These are phyloP conservation scores for Ditylenchus weischeri DNA, from an alignment of 2,888 invertebrate genomes.

Conservation along the genomic window DNA sequence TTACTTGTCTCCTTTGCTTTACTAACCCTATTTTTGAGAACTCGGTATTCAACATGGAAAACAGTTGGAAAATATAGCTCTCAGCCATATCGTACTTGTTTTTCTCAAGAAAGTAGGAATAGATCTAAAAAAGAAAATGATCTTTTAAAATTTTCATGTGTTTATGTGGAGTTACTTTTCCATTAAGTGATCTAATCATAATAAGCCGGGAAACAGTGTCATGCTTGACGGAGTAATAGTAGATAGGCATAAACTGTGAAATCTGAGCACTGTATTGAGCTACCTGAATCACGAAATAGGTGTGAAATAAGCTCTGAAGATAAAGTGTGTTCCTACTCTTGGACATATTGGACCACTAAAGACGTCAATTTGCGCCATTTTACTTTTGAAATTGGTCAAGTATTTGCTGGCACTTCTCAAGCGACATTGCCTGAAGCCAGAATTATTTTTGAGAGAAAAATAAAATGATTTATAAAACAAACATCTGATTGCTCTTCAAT, in stretches of 20 bases:
- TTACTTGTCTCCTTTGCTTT: too few relatives aligned
- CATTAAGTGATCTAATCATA: slow-evolving; percentile 34
- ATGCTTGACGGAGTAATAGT: slow-evolving; percentile 14
- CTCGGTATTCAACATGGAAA: slow-evolving; percentile 27
- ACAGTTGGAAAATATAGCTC: slow-evolving; percentile 22
- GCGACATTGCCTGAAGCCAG: slow-evolving; percentile 6
- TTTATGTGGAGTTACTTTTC: slow-evolving; percentile 22
- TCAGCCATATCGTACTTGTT: slow-evolving; percentile 10
- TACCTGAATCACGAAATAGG: slow-evolving; percentile 4
- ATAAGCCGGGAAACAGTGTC: slow-evolving; percentile 25
- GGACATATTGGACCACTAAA: slow-evolving; percentile 18
- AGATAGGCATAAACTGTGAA: slow-evolving; percentile 32
- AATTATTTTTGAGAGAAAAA: neutral
- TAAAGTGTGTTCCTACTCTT: slow-evolving; percentile 18
- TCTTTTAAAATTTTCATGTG: neutral
- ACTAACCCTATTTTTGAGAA: slow-evolving; percentile 26
- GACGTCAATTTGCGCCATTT: slow-evolving; percentile 31
- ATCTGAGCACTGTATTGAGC: slow-evolving; percentile 33
- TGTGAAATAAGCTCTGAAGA: neutral
- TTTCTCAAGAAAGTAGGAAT: slow-evolving; percentile 13
- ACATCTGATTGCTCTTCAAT: neutral
- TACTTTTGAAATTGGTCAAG: slow-evolving; percentile 22
- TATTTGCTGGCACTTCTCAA: slow-evolving; percentile 14
- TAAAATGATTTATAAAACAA: neutral
- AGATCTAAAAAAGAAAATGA: slow-evolving; percentile 10